These are phyloP conservation scores for Pseudococcus viburni DNA, from an alignment of 2,888 invertebrate genomes.

Conservation along the genomic window DNA sequence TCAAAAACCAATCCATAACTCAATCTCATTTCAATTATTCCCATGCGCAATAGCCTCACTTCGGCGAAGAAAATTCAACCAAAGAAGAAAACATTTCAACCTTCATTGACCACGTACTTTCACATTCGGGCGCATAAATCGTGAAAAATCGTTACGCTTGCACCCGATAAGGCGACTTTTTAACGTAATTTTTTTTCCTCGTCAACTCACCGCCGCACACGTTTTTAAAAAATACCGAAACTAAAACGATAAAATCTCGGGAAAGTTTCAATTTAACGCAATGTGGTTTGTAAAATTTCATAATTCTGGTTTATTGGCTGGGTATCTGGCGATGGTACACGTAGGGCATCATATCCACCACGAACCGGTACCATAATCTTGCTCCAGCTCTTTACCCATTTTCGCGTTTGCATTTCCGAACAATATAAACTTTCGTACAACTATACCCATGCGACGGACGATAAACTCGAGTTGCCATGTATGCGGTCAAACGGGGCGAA, in stretches of 20 bases:
- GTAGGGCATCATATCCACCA: not conserved
- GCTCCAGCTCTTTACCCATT: not conserved
- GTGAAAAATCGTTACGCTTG: not conserved
- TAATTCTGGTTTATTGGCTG: constrained; percentile 19
- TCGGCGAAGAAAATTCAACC: not conserved
- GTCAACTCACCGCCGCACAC: not conserved
- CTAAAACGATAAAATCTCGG: not conserved
- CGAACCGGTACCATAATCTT: constrained; percentile 5
- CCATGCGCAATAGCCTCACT: no score
- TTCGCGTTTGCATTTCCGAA: constrained; percentile 47
- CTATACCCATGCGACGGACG: constrained; percentile 33
- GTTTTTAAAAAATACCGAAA: not conserved
- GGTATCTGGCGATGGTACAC: not conserved
- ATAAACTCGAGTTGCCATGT: constrained; percentile 40
- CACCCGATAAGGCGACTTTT: not conserved
- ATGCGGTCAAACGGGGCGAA: constrained; percentile 44
- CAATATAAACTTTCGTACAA: constrained; percentile 35
- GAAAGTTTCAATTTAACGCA: not conserved
- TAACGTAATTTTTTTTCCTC: constrained; percentile 17
- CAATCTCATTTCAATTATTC: no score
- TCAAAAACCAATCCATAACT: no score
- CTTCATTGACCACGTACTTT: not conserved
- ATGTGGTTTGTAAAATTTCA: constrained; percentile 14
- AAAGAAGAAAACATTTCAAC: not conserved
- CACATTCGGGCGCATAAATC: not conserved